A percentile compares a stretch with the other conserved stretches of the same genome.
Conservation (phyloP, 2,888 invertebrate species). For the Cerceris rybyensis region DNA sequence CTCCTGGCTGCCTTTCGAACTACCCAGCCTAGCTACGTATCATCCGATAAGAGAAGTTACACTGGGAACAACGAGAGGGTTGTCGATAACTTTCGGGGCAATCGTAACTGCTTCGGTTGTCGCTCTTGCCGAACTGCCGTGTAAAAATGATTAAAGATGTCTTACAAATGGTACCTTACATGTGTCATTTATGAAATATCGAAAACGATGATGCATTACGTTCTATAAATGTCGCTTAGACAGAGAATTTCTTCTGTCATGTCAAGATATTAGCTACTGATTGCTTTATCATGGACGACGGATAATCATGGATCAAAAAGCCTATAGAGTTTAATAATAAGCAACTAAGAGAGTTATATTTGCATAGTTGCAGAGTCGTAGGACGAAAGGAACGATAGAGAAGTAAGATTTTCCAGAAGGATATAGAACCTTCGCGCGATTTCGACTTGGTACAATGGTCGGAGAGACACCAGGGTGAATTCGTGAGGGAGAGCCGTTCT, state of each 20-base stretch:
- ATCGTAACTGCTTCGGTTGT: slow-evolving; percentile 33
- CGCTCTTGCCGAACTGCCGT: slow-evolving; percentile 16
- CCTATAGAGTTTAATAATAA: no score
- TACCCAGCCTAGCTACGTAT: slow-evolving; percentile 40
- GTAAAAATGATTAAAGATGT: slow-evolving; percentile 15
- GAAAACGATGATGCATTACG: no score
- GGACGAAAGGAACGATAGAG: no score
- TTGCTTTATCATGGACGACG: no score
- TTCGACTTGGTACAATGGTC: not conserved
- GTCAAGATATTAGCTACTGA: no score
- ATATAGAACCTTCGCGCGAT: slow-evolving; percentile 1
- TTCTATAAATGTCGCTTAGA: no score
- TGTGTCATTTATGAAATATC: slow-evolving; percentile 19
- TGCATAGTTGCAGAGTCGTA: no score
- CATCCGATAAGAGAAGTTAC: slow-evolving; percentile 56
- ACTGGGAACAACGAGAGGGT: slow-evolving; percentile 27
- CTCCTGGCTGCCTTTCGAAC: slow-evolving; percentile 44
- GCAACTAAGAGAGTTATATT: no score
- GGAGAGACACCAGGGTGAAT: slow-evolving; percentile 27
- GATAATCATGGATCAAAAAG: no score
- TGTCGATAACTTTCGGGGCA: slow-evolving; percentile 38
- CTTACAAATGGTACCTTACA: slow-evolving; percentile 14
- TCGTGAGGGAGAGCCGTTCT: slow-evolving; percentile 48
- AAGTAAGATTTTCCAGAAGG: slow-evolving; percentile 45
- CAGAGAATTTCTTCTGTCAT: no score